Evolutionary conservation across 1,140 invertebrate genomes (phyloP), one percentile per base, ranked within the genome.

Genomic region (Drosophila pruinosa): DNA sequence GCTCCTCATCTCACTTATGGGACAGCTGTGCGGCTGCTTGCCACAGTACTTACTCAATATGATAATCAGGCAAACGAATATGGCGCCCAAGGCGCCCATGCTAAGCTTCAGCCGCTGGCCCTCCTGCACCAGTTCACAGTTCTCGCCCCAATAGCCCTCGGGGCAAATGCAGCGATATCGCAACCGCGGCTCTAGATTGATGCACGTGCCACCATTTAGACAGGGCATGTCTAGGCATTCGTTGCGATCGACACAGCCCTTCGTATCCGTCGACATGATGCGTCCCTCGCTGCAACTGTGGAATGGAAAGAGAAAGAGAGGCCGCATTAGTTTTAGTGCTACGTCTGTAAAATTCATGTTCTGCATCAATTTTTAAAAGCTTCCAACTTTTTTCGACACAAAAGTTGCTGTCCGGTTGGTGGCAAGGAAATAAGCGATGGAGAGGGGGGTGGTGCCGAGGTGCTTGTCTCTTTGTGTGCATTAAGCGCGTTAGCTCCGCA

Each of bases 91-190:
- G 59, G 94, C 94, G 38, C 93, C 93, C 92, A 94, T 92, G 85
- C 93, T 94, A 2, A 94, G 89, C 74, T 93, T 92, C 59, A 94
- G 91, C 10, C 93, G 93, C 79, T 94, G 93, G 43, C 93, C 93
- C 83, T 94, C 93, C 74, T 93, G 92, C 26, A 93, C 91, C 34
- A 94, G 91, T 78, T 94, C 94, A 90, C 95, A 95, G 70, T 94
- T 92, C 56, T 92, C 92, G n/a, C 95, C 95, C 81, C 92, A 93
- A 90, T 93, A 95, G 8, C 94, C 94, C 63, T 92, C 91, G 2
- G 93, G 92, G 81, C 95, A 95, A 15, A 91, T 92, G 89, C 92
- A 94, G 31, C 91, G 93, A 72, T 93, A 93, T 10, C 92, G 90
- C 19, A 93, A 78, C 19, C 91, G 90, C 12, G 93, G 93, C 70